These are phyloP conservation scores for Drosophila differens DNA, from an alignment of 2,888 invertebrate genomes.

Conservation along the genomic window DNA sequence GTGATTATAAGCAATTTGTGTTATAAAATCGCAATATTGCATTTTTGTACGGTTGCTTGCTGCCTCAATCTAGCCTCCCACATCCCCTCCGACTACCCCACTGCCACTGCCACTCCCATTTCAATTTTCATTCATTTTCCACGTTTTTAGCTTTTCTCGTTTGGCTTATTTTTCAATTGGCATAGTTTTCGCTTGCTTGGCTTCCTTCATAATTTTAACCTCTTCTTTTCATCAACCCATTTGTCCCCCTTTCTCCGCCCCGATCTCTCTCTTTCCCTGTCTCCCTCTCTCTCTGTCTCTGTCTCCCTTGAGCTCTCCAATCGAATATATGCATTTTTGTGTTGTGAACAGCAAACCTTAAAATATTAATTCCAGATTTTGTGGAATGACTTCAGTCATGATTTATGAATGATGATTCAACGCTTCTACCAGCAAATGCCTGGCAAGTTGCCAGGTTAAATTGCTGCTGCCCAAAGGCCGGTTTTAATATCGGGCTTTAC, in stretches of 20 bases:
- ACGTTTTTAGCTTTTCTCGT: constrained; percentile 58
- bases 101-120: neutral
- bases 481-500: constrained; percentile 9
- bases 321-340: constrained; percentile 16
- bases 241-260: neutral
- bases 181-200: constrained; percentile 71
- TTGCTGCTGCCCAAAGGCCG: neutral
- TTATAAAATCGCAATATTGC: constrained; percentile 78
- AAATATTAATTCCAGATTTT: constrained; percentile 38
- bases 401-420: constrained; percentile 26
- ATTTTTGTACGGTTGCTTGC: constrained; percentile 55
- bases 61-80: constrained; percentile 18
- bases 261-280: neutral
- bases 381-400: constrained; percentile 25
- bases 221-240: neutral
- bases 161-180: constrained; percentile 74
- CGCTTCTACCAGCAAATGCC: neutral
- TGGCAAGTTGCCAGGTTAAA: neutral
- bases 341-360: constrained; percentile 24
- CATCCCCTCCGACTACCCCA: too few relatives aligned
- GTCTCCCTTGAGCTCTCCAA: neutral
- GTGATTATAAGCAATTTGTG: constrained; percentile 78
- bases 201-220: constrained; percentile 20
- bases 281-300: neutral
- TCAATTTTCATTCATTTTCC: constrained; percentile 41